Conservation (phyloP, 2,113 vertebrate species). For the Heterochromis multidens region DNA sequence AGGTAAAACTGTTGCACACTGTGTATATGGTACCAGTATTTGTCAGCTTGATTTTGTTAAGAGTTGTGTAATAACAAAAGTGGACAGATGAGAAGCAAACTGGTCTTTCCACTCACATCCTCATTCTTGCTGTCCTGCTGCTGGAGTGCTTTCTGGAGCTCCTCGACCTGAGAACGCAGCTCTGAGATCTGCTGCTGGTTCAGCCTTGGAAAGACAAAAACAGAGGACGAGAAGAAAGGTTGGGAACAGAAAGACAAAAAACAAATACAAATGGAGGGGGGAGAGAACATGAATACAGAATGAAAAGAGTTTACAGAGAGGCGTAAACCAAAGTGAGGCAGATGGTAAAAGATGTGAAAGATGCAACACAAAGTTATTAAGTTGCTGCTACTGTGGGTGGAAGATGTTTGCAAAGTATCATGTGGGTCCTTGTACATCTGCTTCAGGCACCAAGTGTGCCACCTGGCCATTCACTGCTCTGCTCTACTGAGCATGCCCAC, state of each 20-base stretch:
- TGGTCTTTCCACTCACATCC: constrained; percentile 78
- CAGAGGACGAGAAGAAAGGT: background rate
- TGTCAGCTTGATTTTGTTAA: background rate
- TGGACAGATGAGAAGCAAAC: background rate
- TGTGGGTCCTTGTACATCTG: constrained; percentile 25
- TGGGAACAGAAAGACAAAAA: background rate
- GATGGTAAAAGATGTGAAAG: background rate
- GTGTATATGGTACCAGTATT: background rate
- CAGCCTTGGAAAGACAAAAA: constrained; percentile 66
- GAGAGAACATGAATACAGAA: background rate
- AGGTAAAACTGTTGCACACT: background rate
- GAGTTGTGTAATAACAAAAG: background rate
- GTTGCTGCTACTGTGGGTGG: constrained; percentile 9
- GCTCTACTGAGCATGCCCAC: constrained; percentile 55
- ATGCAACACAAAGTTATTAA: background rate
- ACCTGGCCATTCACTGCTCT: constrained; percentile 46
- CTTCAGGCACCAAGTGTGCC: background rate
- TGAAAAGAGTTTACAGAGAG: background rate
- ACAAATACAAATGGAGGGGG: background rate
- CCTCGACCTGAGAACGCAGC: constrained; percentile 82
- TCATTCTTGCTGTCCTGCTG: constrained; percentile 83
- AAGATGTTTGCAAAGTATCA: constrained; percentile 16
- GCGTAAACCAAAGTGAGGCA: background rate
- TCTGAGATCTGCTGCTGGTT: constrained; percentile 84
- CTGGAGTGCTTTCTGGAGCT: constrained; percentile 83